Base-by-base conservation (phyloP, 2,888 invertebrate genomes). In the Lampropteryx suffumata region DNA sequence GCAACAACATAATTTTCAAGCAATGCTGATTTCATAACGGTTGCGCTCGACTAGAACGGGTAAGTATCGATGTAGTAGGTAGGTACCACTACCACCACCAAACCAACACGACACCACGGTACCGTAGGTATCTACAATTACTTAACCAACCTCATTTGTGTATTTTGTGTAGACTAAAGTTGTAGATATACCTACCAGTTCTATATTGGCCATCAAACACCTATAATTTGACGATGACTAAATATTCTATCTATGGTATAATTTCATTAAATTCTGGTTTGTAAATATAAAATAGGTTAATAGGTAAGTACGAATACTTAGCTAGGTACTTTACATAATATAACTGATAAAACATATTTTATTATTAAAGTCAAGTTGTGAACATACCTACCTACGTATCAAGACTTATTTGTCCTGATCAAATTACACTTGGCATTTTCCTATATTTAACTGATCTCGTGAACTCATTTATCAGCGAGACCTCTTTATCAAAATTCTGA, bases 21-120 rank as follows among this genome's bases (percentile, higher is more conserved):
- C 83, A 82, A 84, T 83, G 77, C 71, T 82, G 86, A 85, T 88
- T 88, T 88, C 84, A 84, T 88, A 89, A 89, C 88, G 87, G 88
- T 84, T 86, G 87, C 87, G 84, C 72, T 84, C 83, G 81, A 80
- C 82, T 86, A 84, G 86, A 89, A 89, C 89, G 84, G 79, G 84
- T n/a, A n/a, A n/a, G n/a, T 86, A 84, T 86, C 79, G 81, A 81
- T 82, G 80, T 79, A 76, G 4, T 79, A n/a, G n/a, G n/a, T n/a
- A n/a, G n/a, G 70, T 79, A 73, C 76, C 72, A 72, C 71, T 45
- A 7, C 7, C 30, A 33, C 48, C 34, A 45, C 33, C 30, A 28
- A n/a, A n/a, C n/a, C n/a, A n/a, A n/a, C n/a, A n/a, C n/a, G n/a
- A n/a, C 37, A 28, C 37, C 29, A 28, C 43, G 39, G 34, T 41